A percentile compares a stretch with the other conserved stretches of the same genome.
These are phyloP conservation scores for Acrocephalus kingi DNA, from an alignment of 2,113 vertebrate species.

Conservation along the genomic window DNA sequence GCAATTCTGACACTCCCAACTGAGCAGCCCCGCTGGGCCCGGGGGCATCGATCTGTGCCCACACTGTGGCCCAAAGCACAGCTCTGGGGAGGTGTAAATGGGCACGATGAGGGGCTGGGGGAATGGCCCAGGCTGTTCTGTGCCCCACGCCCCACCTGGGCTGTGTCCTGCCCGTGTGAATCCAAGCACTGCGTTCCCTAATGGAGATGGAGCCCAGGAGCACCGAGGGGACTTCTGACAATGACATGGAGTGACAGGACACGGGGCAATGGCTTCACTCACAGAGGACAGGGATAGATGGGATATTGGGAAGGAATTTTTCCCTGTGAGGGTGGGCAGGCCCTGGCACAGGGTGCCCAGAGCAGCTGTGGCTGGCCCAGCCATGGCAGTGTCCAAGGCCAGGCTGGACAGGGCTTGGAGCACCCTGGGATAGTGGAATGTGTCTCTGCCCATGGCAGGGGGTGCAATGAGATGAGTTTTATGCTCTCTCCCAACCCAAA, in stretches of 20 bases:
- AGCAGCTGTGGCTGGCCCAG: background rate
- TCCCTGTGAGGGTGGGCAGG: rapidly evolving
- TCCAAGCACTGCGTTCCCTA: rapidly evolving
- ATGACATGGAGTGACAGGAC: background rate
- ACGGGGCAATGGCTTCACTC: background rate
- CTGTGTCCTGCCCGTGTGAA: rapidly evolving
- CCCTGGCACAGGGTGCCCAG: background rate
- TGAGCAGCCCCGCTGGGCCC: background rate
- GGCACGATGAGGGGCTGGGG: rapidly evolving
- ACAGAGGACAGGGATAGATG: background rate
- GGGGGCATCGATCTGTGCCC: rapidly evolving
- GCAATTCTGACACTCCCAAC: rapidly evolving
- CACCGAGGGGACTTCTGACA: background rate
- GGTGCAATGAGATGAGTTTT: background rate
- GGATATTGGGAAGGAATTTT: background rate
- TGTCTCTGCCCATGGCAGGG: background rate
- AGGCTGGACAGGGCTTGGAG: rapidly evolving
- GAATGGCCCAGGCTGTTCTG: background rate
- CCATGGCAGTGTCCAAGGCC: background rate
- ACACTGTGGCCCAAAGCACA: too few relatives aligned
- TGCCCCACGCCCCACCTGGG: rapidly evolving
- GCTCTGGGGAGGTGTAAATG: background rate
- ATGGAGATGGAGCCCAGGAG: background rate
- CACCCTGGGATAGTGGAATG: rapidly evolving
- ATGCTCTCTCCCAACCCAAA: background rate